Base-by-base conservation (phyloP, 2,797 vertebrate genomes). In the Paedocypris micromegethes region DNA sequence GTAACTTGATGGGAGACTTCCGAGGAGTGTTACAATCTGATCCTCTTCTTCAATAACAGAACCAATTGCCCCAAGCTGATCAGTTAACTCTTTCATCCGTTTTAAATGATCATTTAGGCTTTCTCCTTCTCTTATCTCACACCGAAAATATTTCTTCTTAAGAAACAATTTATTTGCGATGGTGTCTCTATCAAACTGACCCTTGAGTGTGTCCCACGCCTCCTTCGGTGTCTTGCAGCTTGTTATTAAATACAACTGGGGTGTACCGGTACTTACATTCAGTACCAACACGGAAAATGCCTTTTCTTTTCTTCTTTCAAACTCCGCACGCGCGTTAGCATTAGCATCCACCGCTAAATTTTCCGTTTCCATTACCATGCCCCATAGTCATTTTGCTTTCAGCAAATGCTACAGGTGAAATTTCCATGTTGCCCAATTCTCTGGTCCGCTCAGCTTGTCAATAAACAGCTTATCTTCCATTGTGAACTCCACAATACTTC, bases 1-100 rank as follows among this genome's bases (percentile, higher is more conserved):
- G 64, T 63, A 76, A 6, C 61, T 78, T 49, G 52, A 4, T 66
- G 79, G 72, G 38, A 77, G 49, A 40, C 75, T 75, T 55, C 66
- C 66, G 3, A 69, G 40, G 7, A 75, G 47, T 46, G 73, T 71
- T 51, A 75, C 43, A 60, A 71, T 67, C 9, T 75, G 68, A 5
- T 66, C 63, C 8, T 81, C 74, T 5, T 81, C 76, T 46, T 81
- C 69, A 73, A 77, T 79, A 0, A 71, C 48, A 63, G 70, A 5
- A 7, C 61, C 56, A 40, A 72, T 78, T 45, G 70, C 64, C 6
- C 4, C 4, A 40, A 79, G 43, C 39, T 83, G 46, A 6, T 80
- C 80, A 41, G 70, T 76, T 1, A 78, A 45, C 2, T 77, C 72
- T 50, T 81, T 80, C 73, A 79, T 77, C 55, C 0, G 1, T 72